Evolutionary conservation across 2,888 invertebrate genomes (phyloP), one percentile per base, ranked within the genome.

Genomic region (Alloplasta piceator): DNA sequence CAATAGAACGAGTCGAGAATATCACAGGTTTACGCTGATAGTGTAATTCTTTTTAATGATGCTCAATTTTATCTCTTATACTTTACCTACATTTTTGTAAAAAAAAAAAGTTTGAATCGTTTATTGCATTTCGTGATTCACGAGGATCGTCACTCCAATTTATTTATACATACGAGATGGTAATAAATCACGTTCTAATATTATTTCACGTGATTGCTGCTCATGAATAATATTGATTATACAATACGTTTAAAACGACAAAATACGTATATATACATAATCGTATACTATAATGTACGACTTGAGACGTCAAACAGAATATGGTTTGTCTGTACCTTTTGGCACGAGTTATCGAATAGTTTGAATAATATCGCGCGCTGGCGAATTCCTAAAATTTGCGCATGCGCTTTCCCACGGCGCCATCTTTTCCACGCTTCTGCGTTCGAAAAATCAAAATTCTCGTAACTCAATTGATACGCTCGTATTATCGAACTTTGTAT

Each of bases 211-310:
- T 39, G 14, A 39, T 61, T 61, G 41, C 50, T 41, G 41, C 16
- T 55, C 52, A 46, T 63, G 41, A 63, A 73, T 46, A 55, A 63
- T 73, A 64, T 64, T 55, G 46, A 64, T 64, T 64, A 63, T 43
- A 12, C 61, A 43, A 63, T 36, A 46, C 55, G 55, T 63, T 56
- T 55, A 55, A 63, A n/a, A 9, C 43, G 43, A 48, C 2, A 48
- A 60, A 64, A 6, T 52, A 52, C n/a, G 5, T 52, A 52, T 52
- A n/a, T 52, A 52, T 6, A n/a, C n/a, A n/a, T n/a, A n/a, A 26
- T 26, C 26, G 26, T 26, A 2, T 26, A 26, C 14, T 52, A 52
- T 14, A 26, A 52, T 43, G 14, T 52, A 52, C 14, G 16, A 38
- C n/a, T n/a, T 3, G 6, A 1, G 16, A 66, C 41, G 7, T 55